These are phyloP conservation scores for Megalurothrips usitatus DNA, from an alignment of 2,888 invertebrate species.

Conservation along the genomic window DNA sequence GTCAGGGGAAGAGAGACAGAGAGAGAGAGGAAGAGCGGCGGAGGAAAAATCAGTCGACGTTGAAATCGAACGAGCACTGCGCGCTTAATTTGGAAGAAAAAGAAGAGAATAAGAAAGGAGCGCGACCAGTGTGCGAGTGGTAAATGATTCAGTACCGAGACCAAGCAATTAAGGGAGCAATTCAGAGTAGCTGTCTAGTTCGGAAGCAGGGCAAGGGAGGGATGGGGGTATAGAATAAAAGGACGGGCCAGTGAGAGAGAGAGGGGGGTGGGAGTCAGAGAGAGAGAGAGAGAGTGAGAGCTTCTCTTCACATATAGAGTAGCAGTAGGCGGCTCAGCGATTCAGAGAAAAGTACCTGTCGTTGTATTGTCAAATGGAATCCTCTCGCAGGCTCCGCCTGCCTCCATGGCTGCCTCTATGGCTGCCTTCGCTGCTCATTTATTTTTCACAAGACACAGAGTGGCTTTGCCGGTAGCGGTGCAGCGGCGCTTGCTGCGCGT, in stretches of 20 bases:
- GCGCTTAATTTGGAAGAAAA: too few species aligned
- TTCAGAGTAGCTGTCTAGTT: background rate
- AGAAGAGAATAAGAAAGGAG: too few species aligned
- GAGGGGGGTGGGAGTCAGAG: background rate
- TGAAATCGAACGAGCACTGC: too few species aligned
- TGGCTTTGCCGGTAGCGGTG: background rate
- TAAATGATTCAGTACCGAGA: too few species aligned
- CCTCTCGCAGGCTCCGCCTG: background rate
- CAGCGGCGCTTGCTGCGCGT: too few species aligned
- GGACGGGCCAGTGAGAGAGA: background rate
- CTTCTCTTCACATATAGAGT: too few species aligned
- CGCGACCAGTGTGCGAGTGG: too few species aligned
- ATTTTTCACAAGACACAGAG: conserved; percentile 7
- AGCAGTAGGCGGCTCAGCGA: background rate
- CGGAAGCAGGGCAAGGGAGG: background rate
- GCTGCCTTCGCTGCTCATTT: too few species aligned
- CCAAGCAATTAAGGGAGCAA: too few species aligned
- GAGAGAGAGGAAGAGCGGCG: background rate
- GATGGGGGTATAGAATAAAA: background rate
- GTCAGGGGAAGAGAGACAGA: background rate
- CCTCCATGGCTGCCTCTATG: too few species aligned
- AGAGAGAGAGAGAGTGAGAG: background rate
- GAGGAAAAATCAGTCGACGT: background rate
- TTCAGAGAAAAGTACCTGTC: background rate
- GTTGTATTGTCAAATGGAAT: conserved; percentile 11